Evolutionary conservation across 1,140 invertebrate genomes (phyloP), one percentile per base, ranked within the genome.

Genomic region (Eupristina koningsbergeri): DNA sequence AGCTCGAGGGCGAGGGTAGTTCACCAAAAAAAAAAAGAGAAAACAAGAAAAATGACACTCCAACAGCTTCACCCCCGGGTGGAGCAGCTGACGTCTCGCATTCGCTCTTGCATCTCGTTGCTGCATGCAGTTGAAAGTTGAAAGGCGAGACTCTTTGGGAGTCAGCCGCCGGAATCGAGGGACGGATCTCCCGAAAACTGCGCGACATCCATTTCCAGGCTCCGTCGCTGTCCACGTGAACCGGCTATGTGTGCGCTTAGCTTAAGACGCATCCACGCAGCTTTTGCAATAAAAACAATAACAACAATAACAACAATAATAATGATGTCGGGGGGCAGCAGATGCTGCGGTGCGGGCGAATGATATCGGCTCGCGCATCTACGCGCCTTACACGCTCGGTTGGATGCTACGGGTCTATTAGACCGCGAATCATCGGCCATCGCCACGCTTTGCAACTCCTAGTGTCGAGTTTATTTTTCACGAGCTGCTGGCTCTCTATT

Each of bases 301-400:
- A n/a, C n/a, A n/a, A n/a, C n/a, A n/a, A n/a, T n/a, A n/a, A n/a
- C n/a, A n/a, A n/a, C n/a, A n/a, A n/a, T n/a, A n/a, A n/a, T n/a
- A n/a, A n/a, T n/a, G n/a, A n/a, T n/a, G n/a, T n/a, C n/a, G n/a
- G n/a, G n/a, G n/a, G 11, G 45, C 2, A 71, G 69, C 88, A 88
- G 88, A 88, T 88, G 88, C 86, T 69, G 83, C 63, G 82, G 88
- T 88, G 86, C 87, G 88, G 88, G 88, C 87, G 88, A 87, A 87
- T 78, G 58, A 34, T 88, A 88, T 88, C 88, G 39, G 29, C 45
- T 74, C 53, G 74, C 77, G 84, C 67, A 88, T 88, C 88, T 88
- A 86, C 58, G 67, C 69, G 53, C 58, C 29, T 45, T 50, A 22
- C 29, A 58, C 84, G 81, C 83, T 85, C 84, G 63, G 86, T 67